phyloP scores from a whole-genome alignment of 2,113 vertebrate genomes.

The Sciurus niger region DNA sequence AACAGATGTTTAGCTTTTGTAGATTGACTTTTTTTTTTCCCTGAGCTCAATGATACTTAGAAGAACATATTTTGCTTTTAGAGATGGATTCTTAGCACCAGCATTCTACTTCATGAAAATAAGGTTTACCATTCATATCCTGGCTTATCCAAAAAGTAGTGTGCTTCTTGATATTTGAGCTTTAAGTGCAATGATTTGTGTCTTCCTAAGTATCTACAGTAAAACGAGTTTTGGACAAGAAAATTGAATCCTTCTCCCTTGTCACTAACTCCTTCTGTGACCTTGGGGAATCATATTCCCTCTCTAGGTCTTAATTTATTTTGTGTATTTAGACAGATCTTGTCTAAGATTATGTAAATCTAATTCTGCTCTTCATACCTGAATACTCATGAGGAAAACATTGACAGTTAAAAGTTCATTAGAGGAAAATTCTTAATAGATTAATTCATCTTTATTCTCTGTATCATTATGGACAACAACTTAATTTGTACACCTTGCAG shows the following conservation, averaged over 20 bases:
- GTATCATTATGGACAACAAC: background rate
- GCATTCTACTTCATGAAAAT: background rate
- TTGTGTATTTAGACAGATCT: background rate
- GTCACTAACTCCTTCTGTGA: background rate
- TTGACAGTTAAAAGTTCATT: background rate
- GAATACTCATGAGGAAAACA: conserved; percentile 28
- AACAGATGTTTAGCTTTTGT: conserved; percentile 74
- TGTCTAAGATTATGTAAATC: background rate
- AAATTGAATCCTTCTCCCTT: background rate
- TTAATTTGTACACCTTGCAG: conserved; percentile 12
- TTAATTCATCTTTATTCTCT: conserved; percentile 39
- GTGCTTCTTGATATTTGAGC: background rate
- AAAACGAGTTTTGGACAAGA: background rate
- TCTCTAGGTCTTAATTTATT: background rate
- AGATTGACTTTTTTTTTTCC: conserved; percentile 2
- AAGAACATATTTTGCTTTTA: conserved; percentile 39
- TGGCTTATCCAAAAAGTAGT: background rate
- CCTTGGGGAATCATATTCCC: background rate
- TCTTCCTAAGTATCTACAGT: background rate
- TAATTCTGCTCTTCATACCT: background rate
- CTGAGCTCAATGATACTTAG: conserved; percentile 46
- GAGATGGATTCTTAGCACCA: conserved; percentile 19
- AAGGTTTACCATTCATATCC: background rate
- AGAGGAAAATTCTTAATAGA: conserved; percentile 2
- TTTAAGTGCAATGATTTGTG: background rate